phyloP scores from a whole-genome alignment of 2,113 vertebrate genomes.

The Pogonocichla stellata region DNA sequence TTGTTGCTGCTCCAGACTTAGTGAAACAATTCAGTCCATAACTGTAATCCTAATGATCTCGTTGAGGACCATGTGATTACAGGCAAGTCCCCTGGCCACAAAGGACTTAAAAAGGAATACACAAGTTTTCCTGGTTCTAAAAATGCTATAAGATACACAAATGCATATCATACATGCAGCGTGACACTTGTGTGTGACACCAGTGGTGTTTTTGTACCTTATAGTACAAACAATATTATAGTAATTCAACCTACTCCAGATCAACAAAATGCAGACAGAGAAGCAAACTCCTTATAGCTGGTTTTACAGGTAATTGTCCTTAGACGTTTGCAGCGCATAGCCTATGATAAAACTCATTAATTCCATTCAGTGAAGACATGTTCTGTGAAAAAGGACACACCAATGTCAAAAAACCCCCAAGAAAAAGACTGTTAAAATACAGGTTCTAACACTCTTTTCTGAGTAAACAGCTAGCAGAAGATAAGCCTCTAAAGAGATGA shows the following conservation, averaged over 20 bases:
- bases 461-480: neutral
- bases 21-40: neutral
- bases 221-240: neutral
- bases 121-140: neutral
- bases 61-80: accelerated
- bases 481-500: neutral
- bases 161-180: accelerated
- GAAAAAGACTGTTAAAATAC: neutral
- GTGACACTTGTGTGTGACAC: accelerated
- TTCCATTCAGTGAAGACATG: neutral
- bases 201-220: neutral
- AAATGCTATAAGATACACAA: accelerated
- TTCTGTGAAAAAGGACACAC: neutral
- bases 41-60: neutral
- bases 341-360: neutral
- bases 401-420: neutral
- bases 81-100: neutral
- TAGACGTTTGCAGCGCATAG: neutral
- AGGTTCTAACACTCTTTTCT: neutral
- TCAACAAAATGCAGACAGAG: neutral
- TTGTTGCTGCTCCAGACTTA: neutral
- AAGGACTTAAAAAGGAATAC: neutral
- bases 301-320: neutral
- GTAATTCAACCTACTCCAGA: neutral
- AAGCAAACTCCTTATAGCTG: neutral